Conservation (phyloP, 2,888 invertebrate species). For the Tetranychus piercei region DNA sequence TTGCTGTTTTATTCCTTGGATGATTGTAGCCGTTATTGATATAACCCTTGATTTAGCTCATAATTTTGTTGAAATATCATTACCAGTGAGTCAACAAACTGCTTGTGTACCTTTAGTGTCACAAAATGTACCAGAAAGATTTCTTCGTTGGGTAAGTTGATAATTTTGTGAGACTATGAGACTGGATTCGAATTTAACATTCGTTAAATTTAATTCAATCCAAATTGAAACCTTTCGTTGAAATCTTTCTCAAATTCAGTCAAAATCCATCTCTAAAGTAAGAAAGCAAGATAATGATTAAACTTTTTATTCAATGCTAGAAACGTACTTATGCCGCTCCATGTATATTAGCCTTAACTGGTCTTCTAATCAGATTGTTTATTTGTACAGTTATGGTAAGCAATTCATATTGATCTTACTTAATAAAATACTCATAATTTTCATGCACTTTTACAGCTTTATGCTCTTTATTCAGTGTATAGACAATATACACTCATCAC, state of each 20-base stretch:
- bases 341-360: slow-evolving; percentile 13
- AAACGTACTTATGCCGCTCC: slow-evolving; percentile 15
- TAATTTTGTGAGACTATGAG: not conserved
- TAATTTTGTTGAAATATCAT: slow-evolving; percentile 17
- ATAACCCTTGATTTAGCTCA: slow-evolving; percentile 16
- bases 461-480: not conserved
- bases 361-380: slow-evolving; percentile 13
- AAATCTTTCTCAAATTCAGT: not conserved
- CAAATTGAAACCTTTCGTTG: not conserved
- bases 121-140: not conserved
- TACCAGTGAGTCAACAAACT: slow-evolving; percentile 14
- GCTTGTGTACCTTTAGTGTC: not conserved
- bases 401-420: not conserved
- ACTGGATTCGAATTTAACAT: not conserved
- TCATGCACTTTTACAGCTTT: not conserved
- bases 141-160: not conserved
- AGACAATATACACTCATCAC: not conserved
- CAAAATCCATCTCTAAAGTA: no score
- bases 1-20: slow-evolving; percentile 19
- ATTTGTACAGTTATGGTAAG: slow-evolving; percentile 15
- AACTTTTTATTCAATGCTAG: not conserved
- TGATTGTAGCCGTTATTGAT: slow-evolving; percentile 16
- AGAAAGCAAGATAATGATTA: no score
- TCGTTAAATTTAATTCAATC: not conserved
- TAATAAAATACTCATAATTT: not conserved